A percentile compares a stretch with the other conserved stretches of the same genome.
These are phyloP conservation scores for Autographa pulchrina DNA, from an alignment of 2,888 invertebrate species.

Conservation along the genomic window DNA sequence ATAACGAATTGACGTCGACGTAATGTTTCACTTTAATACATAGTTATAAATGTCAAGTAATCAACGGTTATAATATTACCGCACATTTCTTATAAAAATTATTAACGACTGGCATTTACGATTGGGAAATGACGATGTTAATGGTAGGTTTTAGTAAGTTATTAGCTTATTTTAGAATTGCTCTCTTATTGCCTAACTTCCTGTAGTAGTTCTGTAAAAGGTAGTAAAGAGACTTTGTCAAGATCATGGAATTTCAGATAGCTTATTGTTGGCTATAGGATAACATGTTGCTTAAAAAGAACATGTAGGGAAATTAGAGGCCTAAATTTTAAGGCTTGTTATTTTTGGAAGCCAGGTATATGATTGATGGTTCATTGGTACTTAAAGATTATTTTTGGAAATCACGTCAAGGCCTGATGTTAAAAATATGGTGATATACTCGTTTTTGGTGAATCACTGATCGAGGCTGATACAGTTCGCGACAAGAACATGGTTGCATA, in stretches of 20 bases:
- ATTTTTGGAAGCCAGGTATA: neutral
- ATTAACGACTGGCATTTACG: constrained; percentile 9
- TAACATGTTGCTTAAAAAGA: no score
- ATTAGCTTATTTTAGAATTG: constrained; percentile 5
- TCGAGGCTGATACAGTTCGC: constrained; percentile 36
- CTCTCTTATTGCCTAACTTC: neutral
- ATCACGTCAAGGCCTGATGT: neutral
- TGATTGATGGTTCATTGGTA: neutral
- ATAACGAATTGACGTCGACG: constrained; percentile 7
- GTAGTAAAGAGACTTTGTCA: neutral
- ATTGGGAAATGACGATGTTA: constrained; percentile 7
- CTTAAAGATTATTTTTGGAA: constrained; percentile 5
- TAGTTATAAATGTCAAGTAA: constrained; percentile 10
- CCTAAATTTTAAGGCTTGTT: no score
- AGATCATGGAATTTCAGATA: neutral
- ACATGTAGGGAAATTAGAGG: no score
- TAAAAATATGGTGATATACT: constrained; percentile 8
- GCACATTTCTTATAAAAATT: constrained; percentile 3
- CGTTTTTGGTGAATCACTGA: constrained; percentile 38
- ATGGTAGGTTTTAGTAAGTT: constrained; percentile 1
- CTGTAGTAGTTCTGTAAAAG: neutral
- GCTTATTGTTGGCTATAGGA: neutral
- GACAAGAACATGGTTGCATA: constrained; percentile 64
- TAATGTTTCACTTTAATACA: constrained; percentile 9
- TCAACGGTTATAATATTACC: constrained; percentile 8